Percentiles rank a stretch among this genome's conserved stretches.
Evolutionary conservation across 1,140 invertebrate genomes (phyloP).

Genomic region (Popillia japonica): DNA sequence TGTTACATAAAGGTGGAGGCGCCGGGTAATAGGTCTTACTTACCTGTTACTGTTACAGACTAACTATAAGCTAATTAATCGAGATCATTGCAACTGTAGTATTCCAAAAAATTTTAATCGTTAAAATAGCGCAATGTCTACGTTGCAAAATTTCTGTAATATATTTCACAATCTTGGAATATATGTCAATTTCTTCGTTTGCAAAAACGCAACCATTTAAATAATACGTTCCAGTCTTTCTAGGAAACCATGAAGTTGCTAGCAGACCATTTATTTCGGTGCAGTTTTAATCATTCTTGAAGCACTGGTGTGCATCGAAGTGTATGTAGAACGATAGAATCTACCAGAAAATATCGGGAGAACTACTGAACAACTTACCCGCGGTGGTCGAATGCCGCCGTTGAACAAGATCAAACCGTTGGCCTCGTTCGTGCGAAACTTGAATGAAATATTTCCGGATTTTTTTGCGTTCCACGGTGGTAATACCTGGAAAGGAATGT

Average conservation of each 20-base stretch:
- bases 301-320: slow-evolving; percentile 5
- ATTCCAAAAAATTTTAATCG: too few relatives aligned
- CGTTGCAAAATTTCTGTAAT: too few relatives aligned
- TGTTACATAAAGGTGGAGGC: too few relatives aligned
- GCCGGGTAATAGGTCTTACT: too few relatives aligned
- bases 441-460: slow-evolving; percentile 89
- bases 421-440: slow-evolving; percentile 92
- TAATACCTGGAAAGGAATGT: slow-evolving; percentile 70
- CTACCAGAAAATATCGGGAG: slow-evolving; percentile 5
- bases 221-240: background rate
- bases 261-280: slow-evolving; percentile 10
- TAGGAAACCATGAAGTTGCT: background rate
- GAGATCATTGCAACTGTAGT: too few relatives aligned
- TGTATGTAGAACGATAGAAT: slow-evolving; percentile 1
- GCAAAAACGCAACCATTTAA: background rate
- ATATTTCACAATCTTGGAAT: background rate
- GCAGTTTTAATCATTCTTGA: slow-evolving; percentile 7
- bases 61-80: too few relatives aligned
- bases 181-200: background rate
- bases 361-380: slow-evolving; percentile 67
- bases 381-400: slow-evolving; percentile 77
- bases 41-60: too few relatives aligned
- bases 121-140: too few relatives aligned
- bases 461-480: slow-evolving; percentile 88
- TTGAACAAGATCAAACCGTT: slow-evolving; percentile 95